Base-by-base conservation (phyloP, 2,888 invertebrate species). In the Dynastes tityus region DNA sequence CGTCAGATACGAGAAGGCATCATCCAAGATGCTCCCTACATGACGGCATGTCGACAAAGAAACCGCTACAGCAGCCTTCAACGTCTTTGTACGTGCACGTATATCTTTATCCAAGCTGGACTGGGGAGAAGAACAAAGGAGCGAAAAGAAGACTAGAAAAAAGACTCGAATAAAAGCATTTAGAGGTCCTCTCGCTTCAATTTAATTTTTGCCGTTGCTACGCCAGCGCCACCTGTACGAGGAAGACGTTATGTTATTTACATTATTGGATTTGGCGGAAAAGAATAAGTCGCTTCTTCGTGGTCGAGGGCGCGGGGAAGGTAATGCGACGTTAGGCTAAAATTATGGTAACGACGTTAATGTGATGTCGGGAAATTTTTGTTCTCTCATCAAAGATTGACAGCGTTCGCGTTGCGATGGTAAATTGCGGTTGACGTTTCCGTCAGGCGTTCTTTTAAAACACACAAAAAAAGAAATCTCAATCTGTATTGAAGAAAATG, bases 31-130 rank as follows among this genome's bases (percentile, higher is more conserved):
- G 55, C 16, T 8, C 11, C 45, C 45, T 45, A 45, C 45, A 45
- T 45, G 45, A 45, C 45, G 45, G 45, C 45, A 45, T 45, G 55
- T 22, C 55, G 55, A 22, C 55, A 13, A 53, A n/a, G 70, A 16
- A 55, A 70, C 70, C 27, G 32, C 70, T 51, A 51, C 68, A 51
- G 11, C 51, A 5, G 32, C 32, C 29, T 29, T 40, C 53, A 32
- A 16, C 70, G 55, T 37, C 45, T 71, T 74, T 58, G 68, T 79
- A 84, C 82, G 80, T 83, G 84, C 84, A 84, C 84, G 84, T 84
- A 84, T 84, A 83, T 84, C 85, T 85, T 84, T 85, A 85, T 85
- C 84, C 84, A 84, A 84, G 83, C 83, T 82, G 83, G 83, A 83
- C 85, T 67, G n/a, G 55, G 8, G 6, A 22, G 6, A 58, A 8